A percentile compares a stretch with the other conserved stretches of the same genome.
phyloP scores from a whole-genome alignment of 2,888 invertebrate species.

The Dryomyza anilis region DNA sequence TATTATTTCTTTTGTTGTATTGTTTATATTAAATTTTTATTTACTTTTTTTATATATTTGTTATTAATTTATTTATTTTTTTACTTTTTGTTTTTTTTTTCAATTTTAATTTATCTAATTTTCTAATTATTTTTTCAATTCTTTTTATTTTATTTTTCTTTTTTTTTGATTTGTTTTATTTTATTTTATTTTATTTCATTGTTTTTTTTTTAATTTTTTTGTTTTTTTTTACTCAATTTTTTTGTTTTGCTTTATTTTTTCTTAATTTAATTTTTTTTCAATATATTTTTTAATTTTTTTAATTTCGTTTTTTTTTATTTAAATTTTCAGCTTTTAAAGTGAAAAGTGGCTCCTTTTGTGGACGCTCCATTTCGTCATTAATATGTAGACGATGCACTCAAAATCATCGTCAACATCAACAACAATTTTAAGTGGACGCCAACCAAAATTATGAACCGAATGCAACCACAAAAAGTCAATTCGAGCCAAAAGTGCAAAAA shows the following conservation, averaged over 20 bases:
- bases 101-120: background rate
- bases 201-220: background rate
- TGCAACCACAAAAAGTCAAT: conserved; percentile 19
- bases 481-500: background rate
- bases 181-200: background rate
- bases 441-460: conserved; percentile 29
- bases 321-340: background rate
- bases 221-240: too few relatives aligned
- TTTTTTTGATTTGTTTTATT: background rate
- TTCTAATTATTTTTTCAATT: background rate
- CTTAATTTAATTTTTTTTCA: background rate
- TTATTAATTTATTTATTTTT: background rate
- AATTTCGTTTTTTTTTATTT: background rate
- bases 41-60: background rate
- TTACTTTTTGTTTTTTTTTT: background rate
- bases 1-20: background rate
- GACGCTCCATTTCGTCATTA: too few relatives aligned
- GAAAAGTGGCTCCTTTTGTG: too few relatives aligned
- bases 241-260: background rate
- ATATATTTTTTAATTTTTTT: background rate
- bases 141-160: background rate
- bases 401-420: conserved; percentile 10
- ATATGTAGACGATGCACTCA: too few relatives aligned
- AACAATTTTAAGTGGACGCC: conserved; percentile 25
- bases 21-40: background rate